phyloP scores from a whole-genome alignment of 2,797 vertebrate genomes.

The Stomatorhinus walkeri region DNA sequence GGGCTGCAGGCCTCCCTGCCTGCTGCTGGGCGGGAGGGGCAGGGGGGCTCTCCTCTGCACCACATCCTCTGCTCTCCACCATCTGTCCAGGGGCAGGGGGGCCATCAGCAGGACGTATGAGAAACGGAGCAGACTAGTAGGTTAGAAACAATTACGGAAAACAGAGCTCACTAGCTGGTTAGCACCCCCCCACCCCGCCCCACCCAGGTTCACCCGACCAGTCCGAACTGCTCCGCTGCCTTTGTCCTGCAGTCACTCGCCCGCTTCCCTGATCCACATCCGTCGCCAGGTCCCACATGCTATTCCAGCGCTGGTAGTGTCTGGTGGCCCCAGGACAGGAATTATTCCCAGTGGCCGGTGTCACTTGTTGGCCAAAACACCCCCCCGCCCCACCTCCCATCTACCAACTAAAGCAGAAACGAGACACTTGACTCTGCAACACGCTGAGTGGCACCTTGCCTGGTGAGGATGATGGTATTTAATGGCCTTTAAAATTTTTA shows the following conservation, averaged over 20 bases:
- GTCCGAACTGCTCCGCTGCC: neutral
- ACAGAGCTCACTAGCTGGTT: neutral
- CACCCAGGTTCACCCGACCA: neutral
- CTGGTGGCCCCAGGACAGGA: neutral
- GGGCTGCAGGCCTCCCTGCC: neutral
- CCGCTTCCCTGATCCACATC: neutral
- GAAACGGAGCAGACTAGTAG: neutral
- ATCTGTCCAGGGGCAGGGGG: conserved; percentile 11
- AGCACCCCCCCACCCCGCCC: too few relatives aligned
- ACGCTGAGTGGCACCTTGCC: conserved; percentile 75
- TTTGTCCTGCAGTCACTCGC: neutral
- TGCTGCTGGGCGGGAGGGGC: neutral
- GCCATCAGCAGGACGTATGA: neutral
- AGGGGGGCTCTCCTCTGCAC: neutral
- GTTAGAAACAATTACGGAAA: neutral
- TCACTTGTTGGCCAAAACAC: conserved; percentile 16
- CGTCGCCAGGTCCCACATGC: neutral
- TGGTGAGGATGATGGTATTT: conserved; percentile 78
- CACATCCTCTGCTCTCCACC: neutral
- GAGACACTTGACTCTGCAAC: conserved; percentile 79
- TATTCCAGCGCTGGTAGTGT: neutral
- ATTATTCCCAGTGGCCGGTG: neutral
- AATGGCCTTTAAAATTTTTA: conserved; percentile 92
- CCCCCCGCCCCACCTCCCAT: conserved; percentile 50
- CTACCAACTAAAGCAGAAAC: conserved; percentile 65